Conservation (phyloP, 2,113 vertebrate genomes). For the Cheilinus undulatus region DNA sequence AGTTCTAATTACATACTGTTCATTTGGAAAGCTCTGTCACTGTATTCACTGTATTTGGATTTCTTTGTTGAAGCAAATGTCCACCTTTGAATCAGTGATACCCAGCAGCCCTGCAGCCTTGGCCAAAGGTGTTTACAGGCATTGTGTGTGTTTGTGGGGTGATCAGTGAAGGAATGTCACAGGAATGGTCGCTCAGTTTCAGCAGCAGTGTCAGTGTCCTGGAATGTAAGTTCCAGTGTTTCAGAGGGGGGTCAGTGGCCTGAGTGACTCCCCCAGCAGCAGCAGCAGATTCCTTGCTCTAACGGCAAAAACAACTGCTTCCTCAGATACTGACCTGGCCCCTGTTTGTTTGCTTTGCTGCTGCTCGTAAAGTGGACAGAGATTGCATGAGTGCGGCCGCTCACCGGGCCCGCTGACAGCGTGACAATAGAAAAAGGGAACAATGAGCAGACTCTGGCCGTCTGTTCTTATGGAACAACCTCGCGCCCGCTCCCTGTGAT, state of each 20-base stretch:
- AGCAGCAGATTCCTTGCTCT: constrained; percentile 64
- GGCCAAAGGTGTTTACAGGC: constrained; percentile 9
- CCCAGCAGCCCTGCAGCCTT: neutral
- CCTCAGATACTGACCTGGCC: constrained; percentile 73
- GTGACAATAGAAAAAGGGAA: constrained; percentile 69
- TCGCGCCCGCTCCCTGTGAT: constrained; percentile 62
- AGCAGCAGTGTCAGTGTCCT: constrained; percentile 58
- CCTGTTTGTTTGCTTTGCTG: constrained; percentile 77
- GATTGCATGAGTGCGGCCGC: constrained; percentile 36
- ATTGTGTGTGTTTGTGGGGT: constrained; percentile 10
- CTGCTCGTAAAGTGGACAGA: constrained; percentile 71
- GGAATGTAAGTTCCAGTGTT: constrained; percentile 67
- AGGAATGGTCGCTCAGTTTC: constrained; percentile 48
- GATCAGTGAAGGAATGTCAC: constrained; percentile 44
- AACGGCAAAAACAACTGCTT: constrained; percentile 77
- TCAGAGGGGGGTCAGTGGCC: constrained; percentile 28
- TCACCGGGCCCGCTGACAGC: constrained; percentile 64
- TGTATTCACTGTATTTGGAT: neutral
- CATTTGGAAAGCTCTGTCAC: too few species aligned
- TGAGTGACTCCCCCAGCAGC: constrained; percentile 25
- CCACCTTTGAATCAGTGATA: neutral
- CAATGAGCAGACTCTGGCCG: constrained; percentile 55
- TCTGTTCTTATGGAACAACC: constrained; percentile 61
- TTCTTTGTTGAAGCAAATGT: neutral
- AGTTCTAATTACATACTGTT: too few species aligned